A percentile compares a stretch with the other conserved stretches of the same genome.
Conservation (phyloP, 2,797 vertebrate species). For the Rousettus madagascariensis region DNA sequence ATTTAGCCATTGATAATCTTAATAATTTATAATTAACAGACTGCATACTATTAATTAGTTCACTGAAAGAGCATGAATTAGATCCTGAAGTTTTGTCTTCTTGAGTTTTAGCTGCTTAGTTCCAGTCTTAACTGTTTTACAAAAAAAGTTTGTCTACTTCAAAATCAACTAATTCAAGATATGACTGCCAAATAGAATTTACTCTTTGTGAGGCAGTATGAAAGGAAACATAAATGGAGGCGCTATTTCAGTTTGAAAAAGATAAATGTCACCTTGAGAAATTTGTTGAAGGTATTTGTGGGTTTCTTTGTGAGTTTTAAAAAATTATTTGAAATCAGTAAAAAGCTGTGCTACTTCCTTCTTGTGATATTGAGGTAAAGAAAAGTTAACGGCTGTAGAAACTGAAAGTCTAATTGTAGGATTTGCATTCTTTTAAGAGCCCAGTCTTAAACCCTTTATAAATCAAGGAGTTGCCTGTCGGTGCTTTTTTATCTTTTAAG, state of each 20-base stretch:
- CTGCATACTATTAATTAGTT: background rate
- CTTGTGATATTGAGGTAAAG: background rate
- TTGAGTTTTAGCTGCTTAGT: conserved; percentile 25
- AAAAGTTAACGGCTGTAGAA: conserved; percentile 25
- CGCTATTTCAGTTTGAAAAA: conserved; percentile 36
- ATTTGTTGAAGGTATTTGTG: conserved; percentile 20
- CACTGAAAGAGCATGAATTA: background rate
- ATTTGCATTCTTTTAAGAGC: conserved; percentile 17
- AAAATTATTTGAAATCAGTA: background rate
- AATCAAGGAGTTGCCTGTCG: background rate
- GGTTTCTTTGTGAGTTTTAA: conserved; percentile 9
- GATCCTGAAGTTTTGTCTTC: background rate
- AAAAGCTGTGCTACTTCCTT: background rate
- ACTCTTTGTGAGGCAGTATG: background rate
- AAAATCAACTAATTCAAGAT: conserved; percentile 19
- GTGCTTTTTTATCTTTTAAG: background rate
- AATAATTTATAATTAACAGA: background rate
- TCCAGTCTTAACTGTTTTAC: background rate
- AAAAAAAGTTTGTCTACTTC: background rate
- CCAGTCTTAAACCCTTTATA: background rate
- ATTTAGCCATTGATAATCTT: background rate
- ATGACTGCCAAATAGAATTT: background rate
- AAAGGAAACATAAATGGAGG: background rate
- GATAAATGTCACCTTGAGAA: conserved; percentile 43
- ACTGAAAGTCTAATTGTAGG: conserved; percentile 40